Conservation (phyloP, 2,797 vertebrate genomes). For the Centropyge bicolor region DNA sequence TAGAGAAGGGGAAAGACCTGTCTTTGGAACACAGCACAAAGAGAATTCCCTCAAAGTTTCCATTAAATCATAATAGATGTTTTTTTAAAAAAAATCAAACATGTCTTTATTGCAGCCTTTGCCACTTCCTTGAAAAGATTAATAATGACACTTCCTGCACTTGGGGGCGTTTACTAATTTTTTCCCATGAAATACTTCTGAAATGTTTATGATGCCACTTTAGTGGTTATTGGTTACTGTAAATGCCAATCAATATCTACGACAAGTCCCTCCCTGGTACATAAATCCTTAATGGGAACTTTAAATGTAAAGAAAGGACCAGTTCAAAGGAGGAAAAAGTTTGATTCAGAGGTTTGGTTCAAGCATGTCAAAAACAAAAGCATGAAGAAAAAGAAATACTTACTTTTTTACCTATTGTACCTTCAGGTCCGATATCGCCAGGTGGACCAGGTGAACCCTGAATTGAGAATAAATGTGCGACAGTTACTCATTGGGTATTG, state of each 20-base stretch:
- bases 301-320: conserved; percentile 2
- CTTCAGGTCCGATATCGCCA: conserved; percentile 89
- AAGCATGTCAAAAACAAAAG: background rate
- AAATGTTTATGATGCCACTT: too few species aligned
- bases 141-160: too few species aligned
- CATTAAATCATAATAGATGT: too few species aligned
- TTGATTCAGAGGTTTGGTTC: conserved; percentile 15
- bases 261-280: too few species aligned
- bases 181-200: too few species aligned
- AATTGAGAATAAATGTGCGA: conserved; percentile 4
- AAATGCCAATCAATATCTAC: too few species aligned
- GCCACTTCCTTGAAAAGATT: too few species aligned
- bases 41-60: background rate
- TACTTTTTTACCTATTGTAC: conserved; percentile 89
- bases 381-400: conserved; percentile 54
- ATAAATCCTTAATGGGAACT: too few species aligned
- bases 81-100: too few species aligned
- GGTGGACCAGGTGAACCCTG: conserved; percentile 88
- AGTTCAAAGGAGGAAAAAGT: background rate
- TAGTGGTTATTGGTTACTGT: too few species aligned
- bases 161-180: too few species aligned
- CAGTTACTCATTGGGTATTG: background rate
- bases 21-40: conserved; percentile 1
- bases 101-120: too few species aligned
- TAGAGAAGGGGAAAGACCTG: conserved; percentile 18